These are phyloP conservation scores for Ambastaia sidthimunki DNA, from an alignment of 2,797 vertebrate genomes.

Conservation along the genomic window DNA sequence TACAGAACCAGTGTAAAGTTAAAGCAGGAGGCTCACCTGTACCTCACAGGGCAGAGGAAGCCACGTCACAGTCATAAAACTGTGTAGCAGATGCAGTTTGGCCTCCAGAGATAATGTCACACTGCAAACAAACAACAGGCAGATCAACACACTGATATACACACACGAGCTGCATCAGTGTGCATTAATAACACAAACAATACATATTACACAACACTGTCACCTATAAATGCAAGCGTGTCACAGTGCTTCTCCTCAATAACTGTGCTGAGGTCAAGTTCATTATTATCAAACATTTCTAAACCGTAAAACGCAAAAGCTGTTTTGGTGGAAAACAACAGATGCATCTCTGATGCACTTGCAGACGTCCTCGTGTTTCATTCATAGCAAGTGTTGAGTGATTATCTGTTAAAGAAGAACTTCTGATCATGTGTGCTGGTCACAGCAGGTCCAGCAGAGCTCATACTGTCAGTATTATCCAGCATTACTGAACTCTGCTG, in stretches of 20 bases:
- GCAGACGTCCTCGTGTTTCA: conserved; percentile 56
- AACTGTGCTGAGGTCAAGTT: background rate
- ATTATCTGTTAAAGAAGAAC: conserved; percentile 68
- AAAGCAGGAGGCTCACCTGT: conserved; percentile 71
- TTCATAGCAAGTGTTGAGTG: conserved; percentile 69
- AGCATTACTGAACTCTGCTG: conserved; percentile 23
- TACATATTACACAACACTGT: no score
- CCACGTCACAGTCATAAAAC: conserved; percentile 91
- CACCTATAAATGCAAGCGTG: no score
- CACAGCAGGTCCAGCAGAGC: conserved; percentile 25
- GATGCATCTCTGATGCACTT: conserved; percentile 61
- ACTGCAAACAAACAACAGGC: conserved; percentile 66
- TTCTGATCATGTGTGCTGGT: conserved; percentile 68
- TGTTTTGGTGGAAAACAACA: conserved; percentile 12
- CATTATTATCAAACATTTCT: background rate
- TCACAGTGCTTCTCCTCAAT: background rate
- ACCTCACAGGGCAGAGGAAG: conserved; percentile 89
- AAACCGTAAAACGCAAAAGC: background rate
- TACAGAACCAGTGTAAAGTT: background rate
- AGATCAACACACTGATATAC: background rate
- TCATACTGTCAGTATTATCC: conserved; percentile 9
- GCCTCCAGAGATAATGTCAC: conserved; percentile 93
- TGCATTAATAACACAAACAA: no score
- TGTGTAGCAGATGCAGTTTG: conserved; percentile 92
- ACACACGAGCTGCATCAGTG: background rate